phyloP scores from a whole-genome alignment of 2,888 invertebrate genomes.

The Hemistola chrysoprasaria region DNA sequence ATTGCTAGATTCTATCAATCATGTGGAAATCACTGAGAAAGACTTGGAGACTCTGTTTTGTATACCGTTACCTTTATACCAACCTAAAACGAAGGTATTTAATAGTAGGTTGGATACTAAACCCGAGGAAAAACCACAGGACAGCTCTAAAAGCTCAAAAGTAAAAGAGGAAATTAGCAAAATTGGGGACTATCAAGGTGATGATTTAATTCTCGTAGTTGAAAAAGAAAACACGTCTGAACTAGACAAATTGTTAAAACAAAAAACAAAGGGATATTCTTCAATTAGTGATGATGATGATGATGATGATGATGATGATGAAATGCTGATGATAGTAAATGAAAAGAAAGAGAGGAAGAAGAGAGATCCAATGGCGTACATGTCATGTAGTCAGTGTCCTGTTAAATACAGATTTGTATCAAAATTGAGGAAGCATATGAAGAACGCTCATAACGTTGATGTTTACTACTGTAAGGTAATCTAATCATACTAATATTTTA shows the following conservation, averaged over 20 bases:
- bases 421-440: conserved; percentile 65
- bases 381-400: conserved; percentile 56
- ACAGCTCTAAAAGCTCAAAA: too few relatives aligned
- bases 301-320: conserved; percentile 16
- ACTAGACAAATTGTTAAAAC: too few relatives aligned
- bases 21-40: conserved; percentile 39
- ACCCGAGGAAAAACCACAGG: too few relatives aligned
- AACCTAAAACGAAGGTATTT: conserved; percentile 24
- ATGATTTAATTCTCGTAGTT: conserved; percentile 46
- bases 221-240: conserved; percentile 42
- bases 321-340: conserved; percentile 18
- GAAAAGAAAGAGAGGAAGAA: conserved; percentile 44
- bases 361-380: conserved; percentile 56
- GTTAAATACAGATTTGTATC: conserved; percentile 63
- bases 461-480: conserved; percentile 65
- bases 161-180: conserved; percentile 5
- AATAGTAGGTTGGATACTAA: too few relatives aligned
- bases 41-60: conserved; percentile 36
- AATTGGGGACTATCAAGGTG: conserved; percentile 18
- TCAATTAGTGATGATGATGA: too few relatives aligned
- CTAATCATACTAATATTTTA: too few relatives aligned
- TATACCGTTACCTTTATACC: conserved; percentile 47
- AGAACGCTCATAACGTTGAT: conserved; percentile 52
- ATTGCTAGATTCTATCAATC: conserved; percentile 42
- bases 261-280: too few relatives aligned